These are phyloP conservation scores for Pocillopora meandrina DNA, from an alignment of 92 coral and sea anemone species.

Conservation along the genomic window DNA sequence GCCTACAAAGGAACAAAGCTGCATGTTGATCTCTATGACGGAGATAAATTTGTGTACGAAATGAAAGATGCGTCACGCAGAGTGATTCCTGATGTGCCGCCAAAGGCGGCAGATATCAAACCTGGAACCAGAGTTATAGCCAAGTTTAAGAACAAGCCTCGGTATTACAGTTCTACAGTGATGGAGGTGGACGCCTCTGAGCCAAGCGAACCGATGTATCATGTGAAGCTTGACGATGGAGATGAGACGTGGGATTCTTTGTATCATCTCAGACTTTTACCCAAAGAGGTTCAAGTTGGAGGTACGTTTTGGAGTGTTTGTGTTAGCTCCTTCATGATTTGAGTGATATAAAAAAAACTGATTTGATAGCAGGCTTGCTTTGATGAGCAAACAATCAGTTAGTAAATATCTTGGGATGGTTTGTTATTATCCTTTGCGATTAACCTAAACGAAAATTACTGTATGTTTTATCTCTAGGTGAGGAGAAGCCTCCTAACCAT, in stretches of 20 bases:
- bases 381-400: background rate
- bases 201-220: constrained; percentile 50
- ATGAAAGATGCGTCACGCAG: constrained; percentile 76
- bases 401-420: background rate
- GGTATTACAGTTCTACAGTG: constrained; percentile 56
- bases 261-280: constrained; percentile 63
- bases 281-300: constrained; percentile 44
- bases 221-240: constrained; percentile 75
- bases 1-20: constrained; percentile 85
- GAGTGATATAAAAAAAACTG: too few relatives aligned
- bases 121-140: constrained; percentile 79
- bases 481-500: constrained; percentile 37
- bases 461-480: background rate
- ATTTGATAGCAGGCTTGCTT: too few relatives aligned
- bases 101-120: constrained; percentile 63
- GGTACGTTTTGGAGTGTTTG: constrained; percentile 7
- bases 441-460: background rate
- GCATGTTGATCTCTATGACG: constrained; percentile 91
- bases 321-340: background rate
- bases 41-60: constrained; percentile 76
- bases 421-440: background rate
- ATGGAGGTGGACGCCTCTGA: constrained; percentile 58
- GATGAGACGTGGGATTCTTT: constrained; percentile 62
- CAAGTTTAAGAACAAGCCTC: constrained; percentile 52
- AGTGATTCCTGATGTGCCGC: constrained; percentile 72